Base-by-base conservation (phyloP, 2,797 vertebrate species). In the Falco novaeseelandiae region DNA sequence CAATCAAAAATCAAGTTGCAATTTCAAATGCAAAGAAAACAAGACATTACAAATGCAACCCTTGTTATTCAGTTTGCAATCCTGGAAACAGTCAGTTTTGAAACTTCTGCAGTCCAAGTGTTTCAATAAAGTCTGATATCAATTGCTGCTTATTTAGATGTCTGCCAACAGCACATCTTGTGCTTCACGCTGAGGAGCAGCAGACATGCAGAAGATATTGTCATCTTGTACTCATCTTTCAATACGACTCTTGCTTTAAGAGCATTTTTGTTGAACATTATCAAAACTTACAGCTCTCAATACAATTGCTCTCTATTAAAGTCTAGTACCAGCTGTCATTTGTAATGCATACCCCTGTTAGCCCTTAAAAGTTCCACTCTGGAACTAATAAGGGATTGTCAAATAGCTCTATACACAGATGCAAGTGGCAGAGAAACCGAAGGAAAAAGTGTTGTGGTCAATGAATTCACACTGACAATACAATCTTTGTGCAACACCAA, bases 311-410 rank as follows among this genome's bases (percentile, higher is more conserved):
- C 94, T 83, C 88, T 95, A 94, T 96, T 95, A 95, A 96, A 96
- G 84, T 82, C 96, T 74, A 98, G 98, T 97, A 98, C 98, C 99
- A 99, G 99, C 98, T 99, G 99, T 98, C 99, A 98, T 97, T 97
- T 98, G 98, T 98, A 99, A 99, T 97, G 98, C 97, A 99, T 99
- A 98, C 98, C 98, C 98, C 99, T 98, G 99, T 99, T 99, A 99
- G 98, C 98, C 98, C 98, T 98, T 98, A 90, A 98, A 98, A 98
- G 97, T 96, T 97, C 78, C 98, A 95, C 98, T 98, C 98, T 98
- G 98, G 98, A 99, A 99, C 98, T 99, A 99, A 99, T 98, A 98
- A 98, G 98, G 98, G 98, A 99, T 98, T 99, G 98, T 98, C 98
- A 98, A 98, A 98, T 94, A 98, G 98, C 98, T 99, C 98, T 97